Percentiles rank a stretch among this genome's conserved stretches.
Evolutionary conservation across 2,888 invertebrate species (phyloP).

Genomic region (Spisula subtruncata): DNA sequence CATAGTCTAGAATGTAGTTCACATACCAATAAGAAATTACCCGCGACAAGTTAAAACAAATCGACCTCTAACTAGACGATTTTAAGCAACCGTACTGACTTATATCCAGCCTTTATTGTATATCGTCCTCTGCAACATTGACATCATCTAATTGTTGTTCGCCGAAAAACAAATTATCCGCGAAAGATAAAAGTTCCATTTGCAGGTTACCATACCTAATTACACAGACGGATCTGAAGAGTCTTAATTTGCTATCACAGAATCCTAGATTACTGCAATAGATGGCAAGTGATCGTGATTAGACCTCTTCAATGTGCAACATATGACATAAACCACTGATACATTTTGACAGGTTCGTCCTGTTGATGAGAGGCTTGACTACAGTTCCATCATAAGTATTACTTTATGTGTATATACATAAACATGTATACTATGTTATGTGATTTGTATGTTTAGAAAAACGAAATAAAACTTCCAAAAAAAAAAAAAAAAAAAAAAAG

Average conservation of each 20-base stretch:
- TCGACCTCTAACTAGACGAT: too few species aligned
- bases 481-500: too few species aligned
- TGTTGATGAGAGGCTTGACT: background rate
- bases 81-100: background rate
- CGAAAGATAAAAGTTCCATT: background rate
- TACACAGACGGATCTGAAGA: background rate
- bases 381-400: background rate
- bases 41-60: too few species aligned
- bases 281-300: background rate
- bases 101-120: background rate
- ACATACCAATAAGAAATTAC: too few species aligned
- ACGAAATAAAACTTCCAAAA: too few species aligned
- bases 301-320: background rate
- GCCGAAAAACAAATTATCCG: constrained; percentile 4
- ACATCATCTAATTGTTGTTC: constrained; percentile 12
- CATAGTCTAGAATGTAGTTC: too few species aligned
- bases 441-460: too few species aligned
- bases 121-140: background rate
- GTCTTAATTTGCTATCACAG: constrained; percentile 15
- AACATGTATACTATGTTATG: background rate
- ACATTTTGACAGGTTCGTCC: constrained; percentile 2
- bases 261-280: background rate
- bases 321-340: background rate
- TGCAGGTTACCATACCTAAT: background rate
- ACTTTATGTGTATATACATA: background rate